phyloP scores from a whole-genome alignment of 2,888 invertebrate species.

The Carabus problematicus region DNA sequence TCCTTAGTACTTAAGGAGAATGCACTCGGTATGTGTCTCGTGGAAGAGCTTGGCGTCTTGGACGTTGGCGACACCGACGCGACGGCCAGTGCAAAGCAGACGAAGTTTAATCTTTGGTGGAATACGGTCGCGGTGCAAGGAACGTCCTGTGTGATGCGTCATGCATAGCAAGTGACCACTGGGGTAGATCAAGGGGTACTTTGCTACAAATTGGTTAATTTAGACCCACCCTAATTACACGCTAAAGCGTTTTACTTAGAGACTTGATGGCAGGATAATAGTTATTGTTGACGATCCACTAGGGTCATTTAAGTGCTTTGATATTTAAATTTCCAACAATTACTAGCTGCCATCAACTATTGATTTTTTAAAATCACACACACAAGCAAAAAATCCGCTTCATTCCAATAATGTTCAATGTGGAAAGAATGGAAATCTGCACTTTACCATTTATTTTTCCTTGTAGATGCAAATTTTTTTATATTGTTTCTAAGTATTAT shows the following conservation, averaged over 20 bases:
- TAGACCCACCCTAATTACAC: conserved; percentile 28
- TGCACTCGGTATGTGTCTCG: neutral
- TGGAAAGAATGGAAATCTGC: no score
- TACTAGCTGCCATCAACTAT: conserved; percentile 1
- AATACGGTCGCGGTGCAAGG: neutral
- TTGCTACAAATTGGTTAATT: conserved; percentile 31
- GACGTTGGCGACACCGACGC: neutral
- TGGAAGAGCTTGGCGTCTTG: neutral
- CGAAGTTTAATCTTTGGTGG: conserved; percentile 7
- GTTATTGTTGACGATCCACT: conserved; percentile 20
- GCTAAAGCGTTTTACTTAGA: conserved; percentile 20
- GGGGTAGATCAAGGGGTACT: conserved; percentile 19
- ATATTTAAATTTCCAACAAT: conserved; percentile 35
- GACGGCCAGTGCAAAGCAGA: neutral
- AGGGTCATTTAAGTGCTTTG: conserved; percentile 30
- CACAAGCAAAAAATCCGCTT: conserved; percentile 3
- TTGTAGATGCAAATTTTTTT: no score
- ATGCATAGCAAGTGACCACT: conserved; percentile 39
- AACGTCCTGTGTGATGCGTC: conserved; percentile 18
- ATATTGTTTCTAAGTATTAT: no score
- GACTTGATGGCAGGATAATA: conserved; percentile 21
- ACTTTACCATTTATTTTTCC: no score
- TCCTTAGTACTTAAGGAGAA: neutral
- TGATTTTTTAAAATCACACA: conserved; percentile 32
- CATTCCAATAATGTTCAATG: no score